Percentiles rank a stretch among this genome's conserved stretches.
These are phyloP conservation scores for Hippolais icterina DNA, from an alignment of 2,113 vertebrate species.

Conservation along the genomic window DNA sequence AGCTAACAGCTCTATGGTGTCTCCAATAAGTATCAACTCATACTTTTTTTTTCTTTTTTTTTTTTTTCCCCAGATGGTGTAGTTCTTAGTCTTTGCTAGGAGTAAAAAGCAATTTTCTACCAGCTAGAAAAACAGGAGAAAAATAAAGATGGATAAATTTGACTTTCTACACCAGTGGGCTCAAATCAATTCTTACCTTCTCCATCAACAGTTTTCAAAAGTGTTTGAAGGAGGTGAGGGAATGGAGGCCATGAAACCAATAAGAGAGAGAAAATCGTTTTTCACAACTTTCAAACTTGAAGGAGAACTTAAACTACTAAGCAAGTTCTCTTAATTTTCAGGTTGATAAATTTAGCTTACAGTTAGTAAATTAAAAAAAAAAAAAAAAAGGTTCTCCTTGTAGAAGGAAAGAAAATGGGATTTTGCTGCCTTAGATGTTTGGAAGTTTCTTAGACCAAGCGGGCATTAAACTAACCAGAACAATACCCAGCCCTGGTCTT, in stretches of 20 bases:
- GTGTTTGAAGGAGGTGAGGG: not conserved
- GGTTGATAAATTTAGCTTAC: not conserved
- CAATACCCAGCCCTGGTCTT: not conserved
- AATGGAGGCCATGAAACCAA: not conserved
- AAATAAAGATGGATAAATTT: not conserved
- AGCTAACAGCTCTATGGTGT: not conserved
- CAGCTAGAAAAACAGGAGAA: not conserved
- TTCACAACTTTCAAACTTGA: not conserved
- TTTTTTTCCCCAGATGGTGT: not conserved
- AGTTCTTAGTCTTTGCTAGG: not conserved
- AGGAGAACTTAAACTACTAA: not conserved
- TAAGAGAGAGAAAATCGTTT: not conserved
- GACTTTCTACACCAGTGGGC: not conserved
- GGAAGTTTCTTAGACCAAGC: not conserved
- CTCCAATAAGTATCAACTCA: not conserved
- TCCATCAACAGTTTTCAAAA: not conserved
- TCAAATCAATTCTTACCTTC: not conserved
- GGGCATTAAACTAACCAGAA: not conserved
- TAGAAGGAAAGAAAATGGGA: not conserved
- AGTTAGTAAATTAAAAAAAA: not conserved
- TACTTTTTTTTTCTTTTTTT: too few species aligned
- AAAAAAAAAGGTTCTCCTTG: not conserved
- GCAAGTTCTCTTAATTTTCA: not conserved
- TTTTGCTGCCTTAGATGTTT: not conserved
- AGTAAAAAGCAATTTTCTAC: conserved; percentile 35